Evolutionary conservation across 2,888 invertebrate genomes (phyloP).

Genomic region (Pristionchus exspectatus): DNA sequence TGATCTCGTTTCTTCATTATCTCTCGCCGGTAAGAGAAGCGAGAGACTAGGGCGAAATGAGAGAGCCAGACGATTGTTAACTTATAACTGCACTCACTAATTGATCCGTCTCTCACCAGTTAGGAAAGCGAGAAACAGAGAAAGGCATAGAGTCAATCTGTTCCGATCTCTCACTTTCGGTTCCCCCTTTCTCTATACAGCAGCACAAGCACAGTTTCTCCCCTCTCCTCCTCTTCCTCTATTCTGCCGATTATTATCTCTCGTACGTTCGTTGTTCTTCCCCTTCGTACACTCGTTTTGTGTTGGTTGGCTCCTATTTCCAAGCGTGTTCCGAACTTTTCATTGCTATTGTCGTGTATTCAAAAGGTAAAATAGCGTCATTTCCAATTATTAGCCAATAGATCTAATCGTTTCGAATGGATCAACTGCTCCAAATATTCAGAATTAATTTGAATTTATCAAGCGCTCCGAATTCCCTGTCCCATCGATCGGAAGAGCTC

Average conservation of each 20-base stretch:
- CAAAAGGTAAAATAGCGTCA: too few species aligned
- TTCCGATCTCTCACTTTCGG: constrained; percentile 7
- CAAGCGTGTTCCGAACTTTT: neutral
- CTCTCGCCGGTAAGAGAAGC: neutral
- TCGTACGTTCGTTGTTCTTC: neutral
- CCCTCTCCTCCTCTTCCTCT: neutral
- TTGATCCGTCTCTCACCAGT: neutral
- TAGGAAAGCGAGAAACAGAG: neutral
- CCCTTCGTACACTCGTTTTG: neutral
- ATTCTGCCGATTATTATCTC: constrained; percentile 23
- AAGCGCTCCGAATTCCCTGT: too few species aligned
- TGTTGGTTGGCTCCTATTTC: neutral
- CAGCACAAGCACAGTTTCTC: constrained; percentile 11
- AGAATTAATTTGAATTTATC: too few species aligned
- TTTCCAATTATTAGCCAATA: too few species aligned
- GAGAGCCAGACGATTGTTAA: too few species aligned
- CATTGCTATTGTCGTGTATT: too few species aligned
- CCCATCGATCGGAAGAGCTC: too few species aligned
- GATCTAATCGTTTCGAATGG: too few species aligned
- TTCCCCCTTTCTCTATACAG: neutral
- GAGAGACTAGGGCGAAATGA: neutral
- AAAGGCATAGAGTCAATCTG: neutral
- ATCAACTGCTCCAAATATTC: too few species aligned
- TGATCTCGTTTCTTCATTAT: neutral
- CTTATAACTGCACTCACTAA: too few species aligned